Evolutionary conservation across 2,797 vertebrate species (phyloP), one percentile per base, ranked within the genome.

Genomic region (Champsocephalus esox): DNA sequence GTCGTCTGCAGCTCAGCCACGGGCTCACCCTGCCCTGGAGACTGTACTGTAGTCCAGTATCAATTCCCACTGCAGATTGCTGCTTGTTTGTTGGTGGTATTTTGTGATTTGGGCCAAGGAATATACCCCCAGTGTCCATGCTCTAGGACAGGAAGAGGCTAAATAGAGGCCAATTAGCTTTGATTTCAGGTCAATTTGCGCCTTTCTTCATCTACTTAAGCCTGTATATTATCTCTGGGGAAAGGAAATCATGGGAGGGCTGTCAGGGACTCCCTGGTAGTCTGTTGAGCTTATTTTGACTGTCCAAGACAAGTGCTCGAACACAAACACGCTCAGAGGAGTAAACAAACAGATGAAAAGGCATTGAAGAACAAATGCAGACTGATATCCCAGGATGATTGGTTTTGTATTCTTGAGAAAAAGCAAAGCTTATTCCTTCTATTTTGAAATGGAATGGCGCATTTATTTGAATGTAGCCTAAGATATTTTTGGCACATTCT

Each of bases 111-210:
- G 60, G 74, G 50, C 72, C 54, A 66, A 67, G 48, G 80, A 86
- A 65, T 84, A 77, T 84, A 78, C 81, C 75, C 81, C 70, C 72
- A 45, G 80, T 78, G 70, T 70, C 68, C 11, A 32, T 75, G 38
- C 74, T 88, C 66, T 75, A 78, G 84, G 77, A 88, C 89, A 92
- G 94, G 93, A 95, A 94, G 90, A 85, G 80, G 81, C 79, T 89
- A 86, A 93, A 89, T 86, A 80, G 78, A 84, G 87, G 81, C 77
- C 87, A 93, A 93, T 95, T 95, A 92, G 62, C 90, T 90, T 87
- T 91, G 84, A 94, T 94, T 94, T 87, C 85, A 84, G 88, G 80
- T 87, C 92, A 94, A 91, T 95, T 95, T 92, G 77, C 81, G 83
- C 75, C 85, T 87, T 93, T 91, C 88, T 91, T 85, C 60, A 64